Base-by-base conservation (phyloP, 1,140 invertebrate species). In the Asbolus verrucosus region DNA sequence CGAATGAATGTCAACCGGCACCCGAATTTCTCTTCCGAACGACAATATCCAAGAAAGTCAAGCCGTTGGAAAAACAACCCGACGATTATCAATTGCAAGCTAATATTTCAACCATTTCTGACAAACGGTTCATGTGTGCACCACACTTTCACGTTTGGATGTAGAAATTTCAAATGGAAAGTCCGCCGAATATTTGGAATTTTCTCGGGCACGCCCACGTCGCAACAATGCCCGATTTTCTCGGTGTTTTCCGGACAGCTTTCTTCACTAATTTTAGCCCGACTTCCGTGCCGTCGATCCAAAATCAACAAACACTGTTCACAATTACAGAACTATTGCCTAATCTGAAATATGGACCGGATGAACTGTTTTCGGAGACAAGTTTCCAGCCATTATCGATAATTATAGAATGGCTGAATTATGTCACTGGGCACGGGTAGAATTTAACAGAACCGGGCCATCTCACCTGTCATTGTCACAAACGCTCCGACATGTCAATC, bases 251-350 rank as follows among this genome's bases (percentile, higher is more conserved):
- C n/a, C n/a, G n/a, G 1, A 41, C 15, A 30, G 11, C 60, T 62
- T 36, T 36, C 31, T 15, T 16, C 30, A 9, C 13, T 62, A 62
- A 38, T 39, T 54, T 54, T 54, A 54, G 46, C 46, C 19, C 19
- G 11, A 54, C 46, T 54, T 54, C 46, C 46, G 46, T 54, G 11
- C 46, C 46, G 21, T 21, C 46, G 46, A 13, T 54, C 46, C 46
- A 54, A 54, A 54, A 54, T 11, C 46, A 54, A 54, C 21, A 54
- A 54, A 54, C 46, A 54, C n/a, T n/a, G n/a, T n/a, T n/a, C n/a
- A n/a, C n/a, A n/a, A n/a, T n/a, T n/a, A n/a, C n/a, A n/a, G n/a
- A n/a, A n/a, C n/a, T n/a, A n/a, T n/a, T n/a, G n/a, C n/a, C n/a
- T n/a, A n/a, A n/a, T n/a, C n/a, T n/a, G n/a, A n/a, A n/a, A n/a